Evolutionary conservation across 2,113 vertebrate genomes (phyloP), one percentile per base, ranked within the genome.

Genomic region (Gallinago paraguaiae): DNA sequence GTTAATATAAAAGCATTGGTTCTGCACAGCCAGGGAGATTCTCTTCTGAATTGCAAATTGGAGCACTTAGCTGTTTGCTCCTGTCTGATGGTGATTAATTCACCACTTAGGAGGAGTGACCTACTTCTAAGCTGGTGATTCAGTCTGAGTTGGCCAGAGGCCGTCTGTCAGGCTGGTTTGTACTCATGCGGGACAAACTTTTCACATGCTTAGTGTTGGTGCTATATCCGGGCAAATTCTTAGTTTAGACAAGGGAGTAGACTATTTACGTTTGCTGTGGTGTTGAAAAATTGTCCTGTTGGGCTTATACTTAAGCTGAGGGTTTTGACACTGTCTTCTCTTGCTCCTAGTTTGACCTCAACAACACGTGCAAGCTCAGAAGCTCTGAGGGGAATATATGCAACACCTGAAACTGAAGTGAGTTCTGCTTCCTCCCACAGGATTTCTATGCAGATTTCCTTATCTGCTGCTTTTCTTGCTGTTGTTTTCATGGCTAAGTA

Each of bases 341-440:
- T 91, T 96, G 27, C 37, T 94, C 41, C 78, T 96, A 99, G 99
- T 96, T 97, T 99, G 98, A 99, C 98, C 2, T 99, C 99, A 25
- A 99, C 99, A 45, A 99, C 99, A n/a, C 98, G 99, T 67, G 98
- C 99, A 20, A 99, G 99, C 95, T 99, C 99, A 23, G 99, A 99
- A 11, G 99, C 99, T 0, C 97, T 99, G 96, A 94, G 97, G 79
- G 99, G 99, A 65, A 98, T 98, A 96, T 98, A 98, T 27, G 98
- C 98, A 77, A 96, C 98, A 86, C 98, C 98, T 5, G 99, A 99
- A 95, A 98, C 97, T 9, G 99, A 99, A 98, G 99, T 99, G 97
- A 98, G 97, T 96, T 82, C 35, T 92, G 20, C 25, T 86, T 84
- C n/a, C 41, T 91, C 25, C 61, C 30, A 13, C 37, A 43, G 39